Percentiles rank a stretch among this genome's conserved stretches.
phyloP scores from a whole-genome alignment of 2,797 vertebrate species.

The Macroramphosus scolopax region DNA sequence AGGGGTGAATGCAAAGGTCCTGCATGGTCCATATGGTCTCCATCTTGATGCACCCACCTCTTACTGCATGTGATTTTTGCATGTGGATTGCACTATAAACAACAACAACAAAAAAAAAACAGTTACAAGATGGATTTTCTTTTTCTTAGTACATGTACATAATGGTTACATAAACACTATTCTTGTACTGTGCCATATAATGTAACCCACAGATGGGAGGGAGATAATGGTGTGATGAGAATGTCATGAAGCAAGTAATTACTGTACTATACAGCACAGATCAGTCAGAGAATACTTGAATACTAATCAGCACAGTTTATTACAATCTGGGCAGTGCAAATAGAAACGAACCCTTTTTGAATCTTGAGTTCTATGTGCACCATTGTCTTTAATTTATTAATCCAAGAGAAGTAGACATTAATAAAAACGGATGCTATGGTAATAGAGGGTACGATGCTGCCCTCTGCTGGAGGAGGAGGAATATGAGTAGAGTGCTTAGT shows the following conservation, averaged over 20 bases:
- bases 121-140: conserved; percentile 45
- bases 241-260: conserved; percentile 41
- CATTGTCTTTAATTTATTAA: conserved; percentile 57
- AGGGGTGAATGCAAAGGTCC: conserved; percentile 21
- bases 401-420: conserved; percentile 10
- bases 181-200: conserved; percentile 60
- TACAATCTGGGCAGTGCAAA: conserved; percentile 60
- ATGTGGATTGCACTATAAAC: conserved; percentile 69
- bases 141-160: conserved; percentile 59
- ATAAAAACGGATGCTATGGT: conserved; percentile 20
- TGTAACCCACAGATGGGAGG: conserved; percentile 49
- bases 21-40: conserved; percentile 56
- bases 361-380: conserved; percentile 36
- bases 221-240: conserved; percentile 5
- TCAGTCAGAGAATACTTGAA: conserved; percentile 69
- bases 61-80: conserved; percentile 74
- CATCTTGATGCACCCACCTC: conserved; percentile 61
- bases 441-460: conserved; percentile 13
- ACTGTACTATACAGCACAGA: conserved; percentile 56
- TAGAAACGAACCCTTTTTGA: conserved; percentile 46
- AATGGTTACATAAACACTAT: conserved; percentile 66
- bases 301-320: conserved; percentile 60
- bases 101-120: conserved; percentile 40
- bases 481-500: conserved; percentile 32
- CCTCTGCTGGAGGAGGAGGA: conserved; percentile 8